Base-by-base conservation (phyloP, 2,113 vertebrate species). In the Melanotaenia duboulayi region DNA sequence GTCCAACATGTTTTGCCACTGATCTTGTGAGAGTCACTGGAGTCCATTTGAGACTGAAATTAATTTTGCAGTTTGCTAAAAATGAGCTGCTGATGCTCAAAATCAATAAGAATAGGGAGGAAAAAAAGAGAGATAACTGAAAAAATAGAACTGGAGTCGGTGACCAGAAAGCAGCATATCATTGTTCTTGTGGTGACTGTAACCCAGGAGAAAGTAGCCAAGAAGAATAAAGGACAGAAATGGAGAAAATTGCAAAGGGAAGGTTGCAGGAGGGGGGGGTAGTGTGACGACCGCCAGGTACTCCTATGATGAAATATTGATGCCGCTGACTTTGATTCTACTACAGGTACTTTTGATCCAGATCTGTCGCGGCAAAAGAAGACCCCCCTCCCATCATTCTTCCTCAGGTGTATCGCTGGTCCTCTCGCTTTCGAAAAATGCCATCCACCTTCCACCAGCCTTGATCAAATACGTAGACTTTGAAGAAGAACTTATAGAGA, bases 251-350 rank as follows among this genome's bases (percentile, higher is more conserved):
- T 28, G 49, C 49, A 65, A 60, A 50, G 40, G 39, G 66, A 77
- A 77, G 66, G 74, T 59, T 81, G 69, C 59, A 16, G 51, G 69
- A 48, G 39, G 28, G 48, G 23, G 22, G 11, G n/a, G n/a, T n/a
- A n/a, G n/a, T 11, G 56, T 0, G 39, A 59, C 61, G 48, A 70
- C 67, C 4, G 23, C 44, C 76, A 71, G 82, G 40, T 80, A 88
- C 77, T 86, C 59, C 81, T 87, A 9, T 89, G 90, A 92, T 91
- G 54, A 91, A 90, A 88, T 89, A 91, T 91, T 90, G 84, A 92
- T 86, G 78, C 1, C 14, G 25, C 68, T 35, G 81, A 87, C 88
- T 92, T 91, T 91, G 88, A 91, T 92, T 90, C 81, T 78, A 88
- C 81, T 82, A 86, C 84, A 74, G 87, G 65, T 72, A 82, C 83